Conservation (phyloP, 2,797 vertebrate genomes). For the Cygnus olor region DNA sequence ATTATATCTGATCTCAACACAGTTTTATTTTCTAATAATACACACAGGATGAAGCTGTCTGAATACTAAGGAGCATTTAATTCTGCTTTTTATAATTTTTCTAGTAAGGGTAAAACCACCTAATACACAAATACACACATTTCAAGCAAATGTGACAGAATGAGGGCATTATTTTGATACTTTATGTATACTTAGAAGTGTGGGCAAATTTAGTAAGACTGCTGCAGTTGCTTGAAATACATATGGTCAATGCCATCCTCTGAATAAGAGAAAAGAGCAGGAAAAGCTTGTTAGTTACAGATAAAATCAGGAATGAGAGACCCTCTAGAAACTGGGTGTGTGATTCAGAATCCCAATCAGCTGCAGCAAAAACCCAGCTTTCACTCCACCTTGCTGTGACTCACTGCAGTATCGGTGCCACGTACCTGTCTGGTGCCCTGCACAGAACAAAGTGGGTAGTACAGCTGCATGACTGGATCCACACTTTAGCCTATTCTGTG, state of each 20-base stretch:
- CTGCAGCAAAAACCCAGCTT: background rate
- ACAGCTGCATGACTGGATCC: accelerated
- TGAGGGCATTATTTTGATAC: constrained; percentile 56
- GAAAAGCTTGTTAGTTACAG: background rate
- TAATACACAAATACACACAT: constrained; percentile 49
- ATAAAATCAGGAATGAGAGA: background rate
- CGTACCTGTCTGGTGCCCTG: background rate
- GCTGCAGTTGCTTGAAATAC: constrained; percentile 8
- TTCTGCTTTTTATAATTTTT: constrained; percentile 31
- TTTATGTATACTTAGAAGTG: background rate
- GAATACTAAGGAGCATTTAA: constrained; percentile 4
- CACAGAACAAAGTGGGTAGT: background rate
- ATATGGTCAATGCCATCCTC: background rate
- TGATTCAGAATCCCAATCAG: background rate
- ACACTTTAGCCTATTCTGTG: accelerated
- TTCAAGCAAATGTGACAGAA: constrained; percentile 74
- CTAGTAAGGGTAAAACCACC: constrained; percentile 32
- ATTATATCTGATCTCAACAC: constrained; percentile 32
- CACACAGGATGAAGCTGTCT: constrained; percentile 3
- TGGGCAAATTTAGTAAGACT: constrained; percentile 44
- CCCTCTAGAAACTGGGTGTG: background rate
- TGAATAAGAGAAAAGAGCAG: background rate
- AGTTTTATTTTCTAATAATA: constrained; percentile 1
- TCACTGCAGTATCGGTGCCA: accelerated
- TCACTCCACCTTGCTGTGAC: accelerated